These are phyloP conservation scores for Orgyia antiqua DNA, from an alignment of 2,888 invertebrate genomes.

Conservation along the genomic window DNA sequence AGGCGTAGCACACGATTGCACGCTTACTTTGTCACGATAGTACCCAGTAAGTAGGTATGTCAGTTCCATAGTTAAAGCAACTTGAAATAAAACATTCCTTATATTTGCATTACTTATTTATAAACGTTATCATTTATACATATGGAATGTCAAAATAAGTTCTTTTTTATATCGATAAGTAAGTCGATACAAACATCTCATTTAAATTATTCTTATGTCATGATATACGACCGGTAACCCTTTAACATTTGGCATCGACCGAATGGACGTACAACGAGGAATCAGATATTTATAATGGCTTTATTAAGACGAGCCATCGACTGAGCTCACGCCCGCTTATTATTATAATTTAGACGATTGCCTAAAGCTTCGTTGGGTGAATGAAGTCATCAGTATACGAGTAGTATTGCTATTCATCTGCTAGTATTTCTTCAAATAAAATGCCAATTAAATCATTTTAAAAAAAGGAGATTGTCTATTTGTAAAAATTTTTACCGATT, in stretches of 20 bases:
- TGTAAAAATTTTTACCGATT: conserved; percentile 10
- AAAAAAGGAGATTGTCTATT: conserved; percentile 11
- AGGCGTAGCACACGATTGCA: conserved; percentile 29
- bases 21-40: conserved; percentile 15
- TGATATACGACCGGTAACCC: conserved; percentile 50
- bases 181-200: conserved; percentile 32
- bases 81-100: no score
- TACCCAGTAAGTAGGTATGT: no score
- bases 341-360: conserved; percentile 77
- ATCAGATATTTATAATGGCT: conserved; percentile 76
- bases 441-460: conserved; percentile 11
- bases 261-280: conserved; percentile 53
- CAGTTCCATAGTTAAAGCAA: conserved; percentile 16
- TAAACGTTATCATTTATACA: no score
- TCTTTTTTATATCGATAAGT: conserved; percentile 28
- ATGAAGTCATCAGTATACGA: conserved; percentile 66
- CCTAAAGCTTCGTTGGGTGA: conserved; percentile 62
- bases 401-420: conserved; percentile 20
- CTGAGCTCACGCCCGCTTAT: conserved; percentile 73
- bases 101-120: no score
- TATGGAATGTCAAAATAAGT: conserved; percentile 28
- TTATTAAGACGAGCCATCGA: conserved; percentile 70
- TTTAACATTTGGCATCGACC: conserved; percentile 53
- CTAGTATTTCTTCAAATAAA: conserved; percentile 15
- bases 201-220: conserved; percentile 41